These are phyloP conservation scores for Scolanthus callimorphus DNA, from an alignment of 92 coral and sea anemone genomes.

Conservation along the genomic window DNA sequence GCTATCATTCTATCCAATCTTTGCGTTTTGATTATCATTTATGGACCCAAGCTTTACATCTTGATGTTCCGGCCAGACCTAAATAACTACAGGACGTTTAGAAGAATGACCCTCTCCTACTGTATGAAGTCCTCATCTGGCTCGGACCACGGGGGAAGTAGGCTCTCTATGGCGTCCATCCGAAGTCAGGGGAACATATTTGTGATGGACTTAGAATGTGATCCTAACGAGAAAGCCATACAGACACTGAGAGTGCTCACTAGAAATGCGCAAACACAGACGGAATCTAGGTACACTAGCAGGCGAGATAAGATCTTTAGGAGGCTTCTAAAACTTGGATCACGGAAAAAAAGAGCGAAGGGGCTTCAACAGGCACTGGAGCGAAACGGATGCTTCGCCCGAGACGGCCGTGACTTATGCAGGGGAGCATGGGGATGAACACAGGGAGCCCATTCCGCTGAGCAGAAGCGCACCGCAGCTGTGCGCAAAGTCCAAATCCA, in stretches of 20 bases:
- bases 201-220: constrained; percentile 29
- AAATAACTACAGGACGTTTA: constrained; percentile 39
- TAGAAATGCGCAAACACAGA: constrained; percentile 21
- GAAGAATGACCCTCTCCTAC: constrained; percentile 31
- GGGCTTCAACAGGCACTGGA: background rate
- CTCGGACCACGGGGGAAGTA: background rate
- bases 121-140: constrained; percentile 1
- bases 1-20: constrained; percentile 60
- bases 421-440: background rate
- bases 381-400: too few relatives aligned
- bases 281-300: constrained; percentile 1
- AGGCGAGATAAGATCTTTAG: constrained; percentile 3
- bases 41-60: constrained; percentile 65
- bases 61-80: constrained; percentile 42
- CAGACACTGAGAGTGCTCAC: constrained; percentile 17
- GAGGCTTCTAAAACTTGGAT: constrained; percentile 12
- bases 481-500: background rate
- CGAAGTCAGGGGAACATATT: constrained; percentile 33
- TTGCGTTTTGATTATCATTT: constrained; percentile 45
- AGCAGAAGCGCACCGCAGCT: constrained; percentile 3
- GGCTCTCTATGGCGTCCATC: constrained; percentile 11
- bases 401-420: background rate
- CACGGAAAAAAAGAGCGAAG: constrained; percentile 1
- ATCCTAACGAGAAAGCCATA: constrained; percentile 44
- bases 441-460: background rate